Conservation (phyloP, 2,888 invertebrate genomes). For the Trichacis sp. region DNA sequence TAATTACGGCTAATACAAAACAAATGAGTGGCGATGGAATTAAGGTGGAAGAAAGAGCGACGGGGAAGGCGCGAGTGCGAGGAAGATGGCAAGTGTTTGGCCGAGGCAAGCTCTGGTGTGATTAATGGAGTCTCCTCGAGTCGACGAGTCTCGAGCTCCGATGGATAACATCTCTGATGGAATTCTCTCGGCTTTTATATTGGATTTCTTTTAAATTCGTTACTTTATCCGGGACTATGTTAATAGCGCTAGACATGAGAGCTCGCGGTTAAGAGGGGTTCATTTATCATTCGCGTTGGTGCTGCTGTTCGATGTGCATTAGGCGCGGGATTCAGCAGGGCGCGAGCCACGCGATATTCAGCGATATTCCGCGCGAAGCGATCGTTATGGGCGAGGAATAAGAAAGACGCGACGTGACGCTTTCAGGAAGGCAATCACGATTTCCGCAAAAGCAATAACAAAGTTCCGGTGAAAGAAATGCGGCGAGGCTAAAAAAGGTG, state of each 20-base stretch:
- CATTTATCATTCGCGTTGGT: conserved; percentile 63
- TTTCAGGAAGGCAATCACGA: neutral
- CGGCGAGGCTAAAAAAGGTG: conserved; percentile 30
- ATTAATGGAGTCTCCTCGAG: conserved; percentile 65
- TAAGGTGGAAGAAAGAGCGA: no score
- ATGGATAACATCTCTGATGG: conserved; percentile 68
- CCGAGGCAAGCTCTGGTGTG: conserved; percentile 46
- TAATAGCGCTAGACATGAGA: conserved; percentile 67
- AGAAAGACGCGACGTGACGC: neutral
- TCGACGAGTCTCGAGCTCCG: conserved; percentile 59
- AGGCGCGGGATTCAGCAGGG: conserved; percentile 44
- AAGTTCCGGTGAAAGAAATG: conserved; percentile 32
- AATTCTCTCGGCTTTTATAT: conserved; percentile 68
- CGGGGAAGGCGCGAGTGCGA: conserved; percentile 23
- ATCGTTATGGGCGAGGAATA: conserved; percentile 7
- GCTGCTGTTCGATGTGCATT: conserved; percentile 46
- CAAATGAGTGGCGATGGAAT: conserved; percentile 62
- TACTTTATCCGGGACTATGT: conserved; percentile 68
- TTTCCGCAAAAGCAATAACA: conserved; percentile 12
- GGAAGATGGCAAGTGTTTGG: conserved; percentile 32
- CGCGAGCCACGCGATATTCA: no score
- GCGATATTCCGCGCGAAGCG: no score
- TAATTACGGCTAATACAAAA: conserved; percentile 63
- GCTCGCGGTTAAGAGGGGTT: conserved; percentile 64
- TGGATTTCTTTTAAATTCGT: conserved; percentile 68